These are phyloP conservation scores for Dasyornis broadbenti DNA, from an alignment of 2,113 vertebrate species.

Conservation along the genomic window DNA sequence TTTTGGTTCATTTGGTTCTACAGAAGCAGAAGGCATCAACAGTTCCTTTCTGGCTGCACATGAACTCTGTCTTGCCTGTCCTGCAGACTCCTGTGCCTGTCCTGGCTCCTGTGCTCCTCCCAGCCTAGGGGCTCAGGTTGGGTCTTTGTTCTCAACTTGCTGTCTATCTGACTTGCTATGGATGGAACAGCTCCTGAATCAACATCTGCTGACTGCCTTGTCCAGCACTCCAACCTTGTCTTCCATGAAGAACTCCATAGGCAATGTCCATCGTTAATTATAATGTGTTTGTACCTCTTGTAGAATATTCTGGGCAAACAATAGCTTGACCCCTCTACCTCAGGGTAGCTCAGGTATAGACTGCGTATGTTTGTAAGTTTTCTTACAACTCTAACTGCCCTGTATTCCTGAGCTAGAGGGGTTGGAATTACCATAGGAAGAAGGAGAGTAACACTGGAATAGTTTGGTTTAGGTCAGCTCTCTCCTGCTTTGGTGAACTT, in stretches of 20 bases:
- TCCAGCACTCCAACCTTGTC: neutral
- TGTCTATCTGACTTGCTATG: fast-evolving
- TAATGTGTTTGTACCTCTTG: neutral
- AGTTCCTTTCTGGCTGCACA: neutral
- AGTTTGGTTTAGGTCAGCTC: neutral
- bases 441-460: neutral
- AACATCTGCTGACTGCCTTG: neutral
- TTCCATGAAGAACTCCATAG: neutral
- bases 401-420: neutral
- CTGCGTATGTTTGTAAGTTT: neutral
- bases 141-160: neutral
- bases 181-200: neutral
- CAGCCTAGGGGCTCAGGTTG: neutral
- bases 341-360: neutral
- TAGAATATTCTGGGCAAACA: neutral
- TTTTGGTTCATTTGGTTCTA: neutral
- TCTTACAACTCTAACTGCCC: neutral
- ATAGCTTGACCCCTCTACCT: neutral
- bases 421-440: neutral
- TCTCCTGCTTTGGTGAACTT: neutral
- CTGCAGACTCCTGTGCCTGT: neutral
- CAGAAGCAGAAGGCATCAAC: neutral
- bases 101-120: neutral
- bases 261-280: neutral
- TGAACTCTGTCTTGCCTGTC: neutral